Percentiles rank a stretch among this genome's conserved stretches.
Conservation (phyloP, 1,140 invertebrate species). For the Nasonia longicornis region DNA sequence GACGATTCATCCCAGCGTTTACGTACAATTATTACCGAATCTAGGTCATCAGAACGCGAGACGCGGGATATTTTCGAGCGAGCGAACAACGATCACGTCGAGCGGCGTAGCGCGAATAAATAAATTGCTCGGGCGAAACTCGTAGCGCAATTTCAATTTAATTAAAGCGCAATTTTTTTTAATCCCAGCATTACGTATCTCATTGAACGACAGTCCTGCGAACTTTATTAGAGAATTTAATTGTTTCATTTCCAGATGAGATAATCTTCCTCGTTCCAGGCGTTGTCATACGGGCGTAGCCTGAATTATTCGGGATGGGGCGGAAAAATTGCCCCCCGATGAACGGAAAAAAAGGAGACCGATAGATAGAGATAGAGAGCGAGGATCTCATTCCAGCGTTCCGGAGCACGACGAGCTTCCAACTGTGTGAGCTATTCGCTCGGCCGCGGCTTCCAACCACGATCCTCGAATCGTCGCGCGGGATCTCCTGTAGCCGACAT, state of each 20-base stretch:
- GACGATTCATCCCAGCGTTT: too few species aligned
- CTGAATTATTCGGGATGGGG: not conserved
- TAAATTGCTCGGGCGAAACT: too few species aligned
- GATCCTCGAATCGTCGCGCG: not conserved
- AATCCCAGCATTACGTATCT: too few species aligned
- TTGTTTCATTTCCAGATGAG: not conserved
- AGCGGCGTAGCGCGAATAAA: too few species aligned
- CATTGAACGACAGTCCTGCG: too few species aligned
- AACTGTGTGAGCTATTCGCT: constrained; percentile 5
- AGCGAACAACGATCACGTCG: too few species aligned
- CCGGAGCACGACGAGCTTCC: not conserved
- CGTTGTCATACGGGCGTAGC: not conserved
- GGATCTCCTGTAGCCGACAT: not conserved
- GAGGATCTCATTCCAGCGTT: not conserved
- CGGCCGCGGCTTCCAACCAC: constrained; percentile 3
- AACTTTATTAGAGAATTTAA: not conserved
- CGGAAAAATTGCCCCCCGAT: not conserved
- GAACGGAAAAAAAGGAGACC: not conserved
- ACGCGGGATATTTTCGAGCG: too few species aligned
- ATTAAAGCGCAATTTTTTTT: too few species aligned
- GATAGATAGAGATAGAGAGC: not conserved
- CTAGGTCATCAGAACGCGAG: too few species aligned
- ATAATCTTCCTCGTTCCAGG: not conserved
- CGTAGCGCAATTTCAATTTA: too few species aligned
- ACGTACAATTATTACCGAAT: too few species aligned